phyloP scores from a whole-genome alignment of 2,113 vertebrate genomes.

The Perca schrenkii region DNA sequence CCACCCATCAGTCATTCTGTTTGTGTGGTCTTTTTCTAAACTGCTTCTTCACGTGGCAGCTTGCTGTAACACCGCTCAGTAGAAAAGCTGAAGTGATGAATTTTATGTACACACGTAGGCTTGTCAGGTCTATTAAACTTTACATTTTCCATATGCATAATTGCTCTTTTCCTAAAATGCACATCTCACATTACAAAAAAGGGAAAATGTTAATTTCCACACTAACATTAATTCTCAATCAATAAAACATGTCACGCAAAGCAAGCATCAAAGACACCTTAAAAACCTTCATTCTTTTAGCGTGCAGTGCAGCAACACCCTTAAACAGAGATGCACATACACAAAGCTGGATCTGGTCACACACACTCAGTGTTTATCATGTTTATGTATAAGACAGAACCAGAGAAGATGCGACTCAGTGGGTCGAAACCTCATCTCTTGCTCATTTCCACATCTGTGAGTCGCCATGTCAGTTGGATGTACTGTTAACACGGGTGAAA shows the following conservation, averaged over 20 bases:
- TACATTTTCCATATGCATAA: neutral
- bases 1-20: neutral
- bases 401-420: conserved; percentile 52
- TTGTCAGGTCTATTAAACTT: conserved; percentile 2
- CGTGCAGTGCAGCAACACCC: neutral
- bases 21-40: neutral
- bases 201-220: neutral
- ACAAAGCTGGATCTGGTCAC: conserved; percentile 15
- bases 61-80: neutral
- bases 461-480: conserved; percentile 49
- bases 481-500: conserved; percentile 49
- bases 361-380: conserved; percentile 34
- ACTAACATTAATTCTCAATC: neutral
- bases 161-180: neutral
- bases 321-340: conserved; percentile 15
- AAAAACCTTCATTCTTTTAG: conserved; percentile 6
- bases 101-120: neutral
- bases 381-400: conserved; percentile 66
- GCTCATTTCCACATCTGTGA: conserved; percentile 57
- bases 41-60: neutral
- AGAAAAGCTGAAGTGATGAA: neutral
- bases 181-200: neutral
- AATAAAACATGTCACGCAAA: neutral
- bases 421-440: conserved; percentile 64
- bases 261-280: neutral